A percentile compares a stretch with the other conserved stretches of the same genome.
Evolutionary conservation across 2,888 invertebrate genomes (phyloP).

Genomic region (Nineta flava): DNA sequence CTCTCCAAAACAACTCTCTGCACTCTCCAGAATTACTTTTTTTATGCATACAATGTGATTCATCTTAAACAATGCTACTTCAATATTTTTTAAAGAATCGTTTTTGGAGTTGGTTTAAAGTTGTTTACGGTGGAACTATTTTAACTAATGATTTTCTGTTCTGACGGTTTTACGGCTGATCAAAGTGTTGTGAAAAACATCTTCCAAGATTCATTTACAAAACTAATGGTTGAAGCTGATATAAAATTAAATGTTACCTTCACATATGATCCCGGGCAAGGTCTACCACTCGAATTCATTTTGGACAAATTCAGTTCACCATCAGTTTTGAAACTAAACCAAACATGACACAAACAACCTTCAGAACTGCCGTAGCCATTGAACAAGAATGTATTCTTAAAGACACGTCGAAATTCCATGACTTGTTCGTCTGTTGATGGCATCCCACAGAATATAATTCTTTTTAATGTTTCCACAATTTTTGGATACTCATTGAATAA

Average conservation of each 20-base stretch:
- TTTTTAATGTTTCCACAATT: neutral
- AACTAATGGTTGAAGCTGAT: neutral
- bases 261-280: neutral
- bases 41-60: too few species aligned
- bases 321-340: neutral
- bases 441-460: neutral
- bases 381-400: neutral
- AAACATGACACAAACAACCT: neutral
- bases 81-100: too few species aligned
- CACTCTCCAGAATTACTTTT: too few species aligned
- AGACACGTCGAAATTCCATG: neutral
- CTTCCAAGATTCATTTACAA: neutral
- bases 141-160: too few species aligned
- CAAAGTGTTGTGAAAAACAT: too few species aligned
- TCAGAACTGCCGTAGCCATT: neutral
- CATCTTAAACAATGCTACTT: too few species aligned
- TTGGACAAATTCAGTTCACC: neutral
- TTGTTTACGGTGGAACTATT: too few species aligned
- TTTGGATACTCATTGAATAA: neutral
- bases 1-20: too few species aligned
- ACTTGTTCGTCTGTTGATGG: neutral
- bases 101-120: too few species aligned
- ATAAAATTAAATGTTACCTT: neutral
- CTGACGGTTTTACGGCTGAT: too few species aligned
- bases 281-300: neutral